These are phyloP conservation scores for Nothobranchius kuhntae DNA, from an alignment of 2,113 vertebrate genomes.

Conservation along the genomic window DNA sequence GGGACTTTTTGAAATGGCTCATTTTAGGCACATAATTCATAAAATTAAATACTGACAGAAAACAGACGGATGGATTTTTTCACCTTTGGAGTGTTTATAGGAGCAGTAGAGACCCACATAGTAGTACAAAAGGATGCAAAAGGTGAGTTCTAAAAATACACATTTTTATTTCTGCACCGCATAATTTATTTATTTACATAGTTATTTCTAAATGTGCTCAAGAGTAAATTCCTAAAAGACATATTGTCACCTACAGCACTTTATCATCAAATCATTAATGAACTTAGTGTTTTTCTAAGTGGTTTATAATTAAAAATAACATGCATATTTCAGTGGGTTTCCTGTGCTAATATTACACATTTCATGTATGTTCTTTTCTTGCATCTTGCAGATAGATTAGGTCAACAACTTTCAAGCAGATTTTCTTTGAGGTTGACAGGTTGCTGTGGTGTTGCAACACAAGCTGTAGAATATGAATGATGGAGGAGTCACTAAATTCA, in stretches of 20 bases:
- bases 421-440: not conserved
- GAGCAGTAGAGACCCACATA: too few species aligned
- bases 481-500: conserved; percentile 24
- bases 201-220: not conserved
- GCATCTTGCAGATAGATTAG: not conserved
- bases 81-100: too few species aligned
- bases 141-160: too few species aligned
- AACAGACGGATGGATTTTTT: too few species aligned
- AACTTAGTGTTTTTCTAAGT: not conserved
- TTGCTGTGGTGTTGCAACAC: conserved; percentile 31
- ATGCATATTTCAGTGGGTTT: not conserved
- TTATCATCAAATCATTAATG: not conserved
- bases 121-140: too few species aligned
- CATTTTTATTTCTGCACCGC: too few species aligned
- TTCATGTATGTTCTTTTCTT: not conserved
- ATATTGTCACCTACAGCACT: too few species aligned
- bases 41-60: too few species aligned
- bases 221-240: too few species aligned
- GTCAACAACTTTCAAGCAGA: conserved; percentile 5
- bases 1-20: too few species aligned
- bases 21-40: too few species aligned
- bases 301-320: not conserved
- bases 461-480: conserved; percentile 57
- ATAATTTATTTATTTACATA: too few species aligned
- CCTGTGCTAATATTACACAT: not conserved